Evolutionary conservation across 2,888 invertebrate species (phyloP), one percentile per base, ranked within the genome.

Genomic region (Microctonus brassicae): DNA sequence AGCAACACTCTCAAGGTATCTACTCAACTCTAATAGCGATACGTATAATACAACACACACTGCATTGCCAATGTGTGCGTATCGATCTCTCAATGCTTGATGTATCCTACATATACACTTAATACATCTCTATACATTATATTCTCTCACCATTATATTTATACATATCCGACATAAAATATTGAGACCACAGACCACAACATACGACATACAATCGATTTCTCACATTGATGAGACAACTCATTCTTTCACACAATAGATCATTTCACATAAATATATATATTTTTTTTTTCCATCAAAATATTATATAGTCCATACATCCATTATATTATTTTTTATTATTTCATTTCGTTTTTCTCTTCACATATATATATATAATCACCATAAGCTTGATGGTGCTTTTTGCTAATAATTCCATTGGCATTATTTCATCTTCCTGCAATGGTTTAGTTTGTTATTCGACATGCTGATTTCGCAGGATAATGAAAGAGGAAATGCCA

Each of bases 1-100:
- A 73, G 68, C 69, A 73, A 69, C 47, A 47, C 57, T n/a, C n/a
- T n/a, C n/a, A n/a, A n/a, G n/a, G n/a, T n/a, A n/a, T n/a, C n/a
- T n/a, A n/a, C n/a, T n/a, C n/a, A n/a, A n/a, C n/a, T n/a, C n/a
- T n/a, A n/a, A n/a, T n/a, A n/a, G n/a, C n/a, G n/a, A n/a, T n/a
- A n/a, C n/a, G n/a, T n/a, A n/a, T n/a, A n/a, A n/a, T n/a, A n/a
- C n/a, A n/a, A n/a, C n/a, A n/a, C n/a, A 61, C 47, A 42, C 60
- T 39, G 39, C 5, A 11, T 34, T n/a, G 42, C 22, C 36, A 42
- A 39, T n/a, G 47, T 20, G 39, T 67, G 67, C 33, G 36, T 69
- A 69, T 69, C 62, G 62, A 69, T 69, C 36, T 63, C 26, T 33
- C 11, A n/a, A 24, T 17, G 42, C n/a, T 39, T 52, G 47, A 24